Conservation (phyloP, 2,797 vertebrate species). For the Peromyscus eremicus region DNA sequence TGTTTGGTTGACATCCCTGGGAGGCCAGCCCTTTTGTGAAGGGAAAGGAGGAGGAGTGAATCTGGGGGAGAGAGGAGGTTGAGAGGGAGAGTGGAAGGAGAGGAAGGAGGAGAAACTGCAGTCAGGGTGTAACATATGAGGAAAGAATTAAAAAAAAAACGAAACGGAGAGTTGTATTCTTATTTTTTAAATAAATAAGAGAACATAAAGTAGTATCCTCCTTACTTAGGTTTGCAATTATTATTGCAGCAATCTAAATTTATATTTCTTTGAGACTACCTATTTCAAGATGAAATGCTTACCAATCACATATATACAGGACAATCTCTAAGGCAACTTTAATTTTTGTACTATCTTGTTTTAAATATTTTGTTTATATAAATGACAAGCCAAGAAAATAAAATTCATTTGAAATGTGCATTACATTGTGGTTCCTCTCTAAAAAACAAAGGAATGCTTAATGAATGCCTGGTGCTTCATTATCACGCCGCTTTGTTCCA, state of each 20-base stretch:
- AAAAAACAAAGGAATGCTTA: constrained; percentile 54
- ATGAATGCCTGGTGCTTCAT: constrained; percentile 13
- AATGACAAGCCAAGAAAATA: not conserved
- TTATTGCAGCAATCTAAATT: not conserved
- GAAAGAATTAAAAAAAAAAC: not conserved
- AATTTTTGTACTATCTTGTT: constrained; percentile 24
- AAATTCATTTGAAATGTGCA: constrained; percentile 49
- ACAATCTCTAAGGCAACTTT: constrained; percentile 45
- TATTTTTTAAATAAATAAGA: not conserved
- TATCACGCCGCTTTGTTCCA: not conserved
- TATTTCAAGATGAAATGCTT: constrained; percentile 2
- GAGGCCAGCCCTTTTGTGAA: not conserved
- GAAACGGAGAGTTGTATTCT: not conserved
- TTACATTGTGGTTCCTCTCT: constrained; percentile 24
- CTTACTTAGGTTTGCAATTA: not conserved
- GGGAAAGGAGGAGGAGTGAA: not conserved
- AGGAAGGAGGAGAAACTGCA: not conserved
- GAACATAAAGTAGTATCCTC: not conserved
- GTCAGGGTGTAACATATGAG: not conserved
- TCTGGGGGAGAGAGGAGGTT: not conserved
- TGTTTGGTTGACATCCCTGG: not conserved
- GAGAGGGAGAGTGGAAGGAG: not conserved
- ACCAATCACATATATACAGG: not conserved
- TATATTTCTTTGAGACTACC: constrained; percentile 16
- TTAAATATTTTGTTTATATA: constrained; percentile 17